Conservation (phyloP, 2,113 vertebrate genomes). For the Microtus richardsoni region DNA sequence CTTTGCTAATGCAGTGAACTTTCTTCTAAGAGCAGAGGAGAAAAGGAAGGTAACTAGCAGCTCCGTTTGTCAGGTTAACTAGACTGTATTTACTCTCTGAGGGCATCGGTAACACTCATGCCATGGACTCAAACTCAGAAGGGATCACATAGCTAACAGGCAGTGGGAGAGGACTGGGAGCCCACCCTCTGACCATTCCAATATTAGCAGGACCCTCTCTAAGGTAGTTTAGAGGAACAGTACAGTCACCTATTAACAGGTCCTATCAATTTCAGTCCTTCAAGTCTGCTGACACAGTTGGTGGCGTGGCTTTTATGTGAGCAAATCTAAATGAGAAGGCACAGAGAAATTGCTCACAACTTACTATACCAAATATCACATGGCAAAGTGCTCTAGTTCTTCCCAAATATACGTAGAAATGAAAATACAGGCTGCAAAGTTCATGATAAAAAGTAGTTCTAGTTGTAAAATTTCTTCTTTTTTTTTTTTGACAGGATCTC, state of each 20-base stretch:
- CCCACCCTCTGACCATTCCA: not conserved
- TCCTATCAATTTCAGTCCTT: not conserved
- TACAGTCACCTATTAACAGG: not conserved
- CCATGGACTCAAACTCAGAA: not conserved
- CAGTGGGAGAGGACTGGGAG: not conserved
- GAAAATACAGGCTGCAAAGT: conserved; percentile 26
- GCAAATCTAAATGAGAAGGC: not conserved
- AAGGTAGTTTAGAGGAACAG: not conserved
- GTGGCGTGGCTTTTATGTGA: not conserved
- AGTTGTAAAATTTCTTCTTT: not conserved
- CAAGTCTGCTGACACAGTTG: not conserved
- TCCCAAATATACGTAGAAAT: not conserved
- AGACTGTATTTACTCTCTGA: not conserved
- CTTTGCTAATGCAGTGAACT: conserved; percentile 31
- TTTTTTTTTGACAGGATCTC: not conserved
- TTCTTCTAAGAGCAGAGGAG: not conserved
- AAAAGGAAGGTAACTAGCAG: not conserved
- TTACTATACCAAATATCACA: not conserved
- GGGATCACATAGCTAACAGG: not conserved
- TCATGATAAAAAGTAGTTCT: conserved; percentile 3
- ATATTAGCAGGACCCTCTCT: not conserved
- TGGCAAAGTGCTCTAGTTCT: not conserved
- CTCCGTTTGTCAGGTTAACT: not conserved
- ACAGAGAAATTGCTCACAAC: not conserved
- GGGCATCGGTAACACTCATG: not conserved